These are phyloP conservation scores for Bostrychus sinensis DNA, from an alignment of 2,113 vertebrate species.

Conservation along the genomic window DNA sequence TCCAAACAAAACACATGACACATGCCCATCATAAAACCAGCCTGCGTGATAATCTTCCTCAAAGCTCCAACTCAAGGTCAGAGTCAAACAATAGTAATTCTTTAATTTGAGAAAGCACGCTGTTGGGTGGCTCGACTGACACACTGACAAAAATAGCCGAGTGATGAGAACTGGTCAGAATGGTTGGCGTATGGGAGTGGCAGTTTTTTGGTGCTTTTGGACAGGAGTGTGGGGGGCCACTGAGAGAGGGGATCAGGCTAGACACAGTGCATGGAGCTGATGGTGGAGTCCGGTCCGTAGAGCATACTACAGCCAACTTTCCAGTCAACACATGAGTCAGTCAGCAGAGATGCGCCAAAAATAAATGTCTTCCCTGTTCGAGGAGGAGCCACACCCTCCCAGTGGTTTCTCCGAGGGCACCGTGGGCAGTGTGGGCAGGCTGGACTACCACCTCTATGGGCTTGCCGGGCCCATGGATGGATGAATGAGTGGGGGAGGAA, in stretches of 20 bases:
- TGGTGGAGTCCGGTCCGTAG: constrained; percentile 83
- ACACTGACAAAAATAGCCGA: constrained; percentile 64
- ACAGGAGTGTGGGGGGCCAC: constrained; percentile 46
- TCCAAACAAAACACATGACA: constrained; percentile 23
- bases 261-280: too few species aligned
- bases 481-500: constrained; percentile 68
- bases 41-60: constrained; percentile 11
- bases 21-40: constrained; percentile 19
- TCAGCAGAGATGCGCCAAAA: constrained; percentile 90
- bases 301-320: constrained; percentile 87
- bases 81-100: constrained; percentile 83
- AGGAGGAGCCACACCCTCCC: constrained; percentile 89
- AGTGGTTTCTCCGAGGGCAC: constrained; percentile 87
- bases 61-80: constrained; percentile 80
- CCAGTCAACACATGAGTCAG: constrained; percentile 97
- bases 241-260: constrained; percentile 74
- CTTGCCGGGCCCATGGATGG: constrained; percentile 68
- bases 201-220: constrained; percentile 58
- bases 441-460: constrained; percentile 76
- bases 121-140: constrained; percentile 32
- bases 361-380: constrained; percentile 97
- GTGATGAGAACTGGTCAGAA: constrained; percentile 60
- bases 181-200: constrained; percentile 71
- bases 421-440: constrained; percentile 81
- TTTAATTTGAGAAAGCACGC: constrained; percentile 58